Percentiles rank a stretch among this genome's conserved stretches.
These are phyloP conservation scores for Colostygia pectinataria DNA, from an alignment of 2,888 invertebrate species.

Conservation along the genomic window DNA sequence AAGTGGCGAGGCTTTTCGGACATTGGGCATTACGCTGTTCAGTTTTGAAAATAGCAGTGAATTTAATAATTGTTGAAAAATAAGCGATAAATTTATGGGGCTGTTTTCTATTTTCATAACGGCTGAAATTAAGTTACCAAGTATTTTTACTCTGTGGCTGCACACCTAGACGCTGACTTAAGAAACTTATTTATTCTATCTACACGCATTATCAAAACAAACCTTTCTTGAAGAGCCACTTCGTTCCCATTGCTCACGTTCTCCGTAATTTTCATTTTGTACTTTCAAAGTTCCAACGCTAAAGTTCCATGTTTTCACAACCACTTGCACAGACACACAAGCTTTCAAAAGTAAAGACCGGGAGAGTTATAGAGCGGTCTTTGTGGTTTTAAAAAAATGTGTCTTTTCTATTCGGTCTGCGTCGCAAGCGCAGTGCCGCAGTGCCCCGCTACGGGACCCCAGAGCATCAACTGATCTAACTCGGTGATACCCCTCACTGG, in stretches of 20 bases:
- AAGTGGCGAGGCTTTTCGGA: slow-evolving; percentile 1
- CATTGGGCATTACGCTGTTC: slow-evolving; percentile 1
- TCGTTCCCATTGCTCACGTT: slow-evolving; percentile 44
- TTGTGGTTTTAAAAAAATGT: no score
- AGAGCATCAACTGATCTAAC: slow-evolving; percentile 66
- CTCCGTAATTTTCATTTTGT: slow-evolving; percentile 68
- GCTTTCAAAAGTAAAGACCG: not conserved
- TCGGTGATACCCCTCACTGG: slow-evolving; percentile 59
- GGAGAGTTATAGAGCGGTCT: no score
- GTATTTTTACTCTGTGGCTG: no score
- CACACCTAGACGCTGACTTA: no score
- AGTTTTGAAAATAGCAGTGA: not conserved
- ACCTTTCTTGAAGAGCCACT: slow-evolving; percentile 47
- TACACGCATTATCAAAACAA: slow-evolving; percentile 10
- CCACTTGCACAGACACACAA: not conserved
- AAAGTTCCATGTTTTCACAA: slow-evolving; percentile 21
- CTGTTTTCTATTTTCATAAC: not conserved
- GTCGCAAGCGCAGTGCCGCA: slow-evolving; percentile 52
- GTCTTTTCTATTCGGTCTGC: not conserved
- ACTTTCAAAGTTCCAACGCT: not conserved
- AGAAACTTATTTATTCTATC: no score
- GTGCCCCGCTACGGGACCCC: slow-evolving; percentile 36
- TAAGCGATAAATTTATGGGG: not conserved
- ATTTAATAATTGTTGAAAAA: not conserved
- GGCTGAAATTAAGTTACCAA: no score